Base-by-base conservation (phyloP, 2,888 invertebrate species). In the Ectemnius cavifrons region DNA sequence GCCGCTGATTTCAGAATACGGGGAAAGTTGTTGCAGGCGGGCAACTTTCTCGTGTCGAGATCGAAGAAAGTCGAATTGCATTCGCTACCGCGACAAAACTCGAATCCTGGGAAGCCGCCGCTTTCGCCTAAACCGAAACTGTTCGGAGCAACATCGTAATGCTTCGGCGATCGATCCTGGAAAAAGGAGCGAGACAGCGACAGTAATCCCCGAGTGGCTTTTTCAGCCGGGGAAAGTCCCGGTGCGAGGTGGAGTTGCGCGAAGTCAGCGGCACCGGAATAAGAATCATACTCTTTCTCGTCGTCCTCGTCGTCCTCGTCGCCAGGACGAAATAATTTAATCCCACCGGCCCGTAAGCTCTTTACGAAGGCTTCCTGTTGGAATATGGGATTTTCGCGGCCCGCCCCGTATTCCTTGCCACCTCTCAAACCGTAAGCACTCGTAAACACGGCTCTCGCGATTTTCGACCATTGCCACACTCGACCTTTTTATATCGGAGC, bases 401-500 rank as follows among this genome's bases (percentile, higher is more conserved):
- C n/a, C 45, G 60, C 49, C 37, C 52, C 52, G 16, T 13, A 52
- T 52, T 6, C 11, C 37, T 20, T 63, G 63, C 13, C 52, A 4
- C n/a, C n/a, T 52, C 16, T 52, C n/a, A 52, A 52, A 52, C 5
- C 14, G 37, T 52, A 52, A 11, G 16, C n/a, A 37, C 14, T 52
- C 52, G 52, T 52, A 52, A 52, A 52, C n/a, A 37, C 37, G 37
- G 11, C 37, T 37, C 11, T 37, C 37, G 16, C 57, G 57, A 58
- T 58, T 20, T 18, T 4, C 4, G 23, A n/a, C 57, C 20, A 0
- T 58, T 20, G 57, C 57, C 13, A 6, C 13, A 23, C 2, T 13
- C 37, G 37, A 56, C 18, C 63, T 6, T 52, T 27, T 57, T 68
- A 68, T 63, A 59, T 63, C 75, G 60, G 58, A 52, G 37, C 46